A percentile compares a stretch with the other conserved stretches of the same genome.
Conservation (phyloP, 2,888 invertebrate genomes). For the Eudemis profundana region DNA sequence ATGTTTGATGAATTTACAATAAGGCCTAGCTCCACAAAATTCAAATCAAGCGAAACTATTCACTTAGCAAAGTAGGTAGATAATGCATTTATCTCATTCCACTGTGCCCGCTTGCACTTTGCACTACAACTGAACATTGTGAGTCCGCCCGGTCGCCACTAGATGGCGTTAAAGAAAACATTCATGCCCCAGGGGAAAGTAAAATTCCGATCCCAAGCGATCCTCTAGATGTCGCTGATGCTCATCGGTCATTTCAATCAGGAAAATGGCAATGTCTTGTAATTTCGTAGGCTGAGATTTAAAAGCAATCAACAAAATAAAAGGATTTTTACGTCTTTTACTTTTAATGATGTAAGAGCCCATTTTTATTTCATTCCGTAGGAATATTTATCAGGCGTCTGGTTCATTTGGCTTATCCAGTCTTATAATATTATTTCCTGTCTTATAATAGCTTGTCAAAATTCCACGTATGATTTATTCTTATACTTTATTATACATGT, state of each 20-base stretch:
- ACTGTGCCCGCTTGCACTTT: conserved; percentile 31
- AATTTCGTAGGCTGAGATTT: conserved; percentile 28
- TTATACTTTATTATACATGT: conserved; percentile 21
- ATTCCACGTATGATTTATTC: conserved; percentile 7
- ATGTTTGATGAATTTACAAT: background rate
- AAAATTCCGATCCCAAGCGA: conserved; percentile 9
- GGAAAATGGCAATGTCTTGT: conserved; percentile 34
- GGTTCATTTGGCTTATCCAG: conserved; percentile 7
- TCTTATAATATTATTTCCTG: conserved; percentile 17
- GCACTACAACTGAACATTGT: conserved; percentile 35
- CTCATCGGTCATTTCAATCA: conserved; percentile 33
- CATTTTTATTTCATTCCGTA: conserved; percentile 18
- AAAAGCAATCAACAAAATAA: conserved; percentile 36
- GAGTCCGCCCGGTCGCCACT: conserved; percentile 28
- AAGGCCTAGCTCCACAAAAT: background rate
- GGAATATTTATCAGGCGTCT: conserved; percentile 9
- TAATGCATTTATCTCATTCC: conserved; percentile 32
- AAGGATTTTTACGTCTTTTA: conserved; percentile 23
- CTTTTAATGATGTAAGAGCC: conserved; percentile 23
- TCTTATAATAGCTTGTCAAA: conserved; percentile 30
- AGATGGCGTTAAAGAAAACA: conserved; percentile 40
- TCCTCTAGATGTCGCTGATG: conserved; percentile 40
- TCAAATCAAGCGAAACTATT: conserved; percentile 26
- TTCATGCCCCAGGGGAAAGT: conserved; percentile 26
- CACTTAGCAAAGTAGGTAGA: conserved; percentile 23